Conservation (phyloP, 2,888 invertebrate species). For the Yponomeuta evonymella region DNA sequence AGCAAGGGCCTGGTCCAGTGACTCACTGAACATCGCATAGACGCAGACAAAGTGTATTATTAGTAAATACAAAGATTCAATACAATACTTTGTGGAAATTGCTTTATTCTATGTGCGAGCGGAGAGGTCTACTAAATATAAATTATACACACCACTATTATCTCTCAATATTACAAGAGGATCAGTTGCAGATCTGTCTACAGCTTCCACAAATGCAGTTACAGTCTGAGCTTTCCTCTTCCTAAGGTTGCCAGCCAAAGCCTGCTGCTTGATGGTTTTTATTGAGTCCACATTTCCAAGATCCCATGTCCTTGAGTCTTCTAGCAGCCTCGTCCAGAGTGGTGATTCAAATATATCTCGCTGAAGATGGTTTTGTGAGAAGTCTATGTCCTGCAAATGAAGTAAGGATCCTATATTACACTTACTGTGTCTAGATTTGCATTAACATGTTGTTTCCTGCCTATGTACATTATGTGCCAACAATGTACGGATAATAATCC, state of each 20-base stretch:
- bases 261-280: slow-evolving; percentile 54
- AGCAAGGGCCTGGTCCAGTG: too few species aligned
- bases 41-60: too few species aligned
- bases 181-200: slow-evolving; percentile 62
- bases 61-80: too few species aligned
- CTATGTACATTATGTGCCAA: too few species aligned
- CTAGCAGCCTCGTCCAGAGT: slow-evolving; percentile 48
- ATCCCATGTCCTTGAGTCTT: slow-evolving; percentile 45
- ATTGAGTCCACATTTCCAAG: slow-evolving; percentile 49
- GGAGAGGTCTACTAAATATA: neutral
- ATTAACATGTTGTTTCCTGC: too few species aligned
- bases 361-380: slow-evolving; percentile 45
- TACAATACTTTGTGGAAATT: too few species aligned
- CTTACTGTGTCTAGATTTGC: too few species aligned
- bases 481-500: too few species aligned
- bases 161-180: slow-evolving; percentile 60
- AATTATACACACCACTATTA: slow-evolving; percentile 43
- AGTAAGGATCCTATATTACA: too few species aligned
- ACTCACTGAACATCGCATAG: too few species aligned
- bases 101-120: too few species aligned
- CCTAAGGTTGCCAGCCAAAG: slow-evolving; percentile 46
- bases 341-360: slow-evolving; percentile 55
- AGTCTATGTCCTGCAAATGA: slow-evolving; percentile 55
- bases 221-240: slow-evolving; percentile 56
- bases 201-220: slow-evolving; percentile 56